Base-by-base conservation (phyloP, 2,797 vertebrate genomes). In the Tapirus indicus region DNA sequence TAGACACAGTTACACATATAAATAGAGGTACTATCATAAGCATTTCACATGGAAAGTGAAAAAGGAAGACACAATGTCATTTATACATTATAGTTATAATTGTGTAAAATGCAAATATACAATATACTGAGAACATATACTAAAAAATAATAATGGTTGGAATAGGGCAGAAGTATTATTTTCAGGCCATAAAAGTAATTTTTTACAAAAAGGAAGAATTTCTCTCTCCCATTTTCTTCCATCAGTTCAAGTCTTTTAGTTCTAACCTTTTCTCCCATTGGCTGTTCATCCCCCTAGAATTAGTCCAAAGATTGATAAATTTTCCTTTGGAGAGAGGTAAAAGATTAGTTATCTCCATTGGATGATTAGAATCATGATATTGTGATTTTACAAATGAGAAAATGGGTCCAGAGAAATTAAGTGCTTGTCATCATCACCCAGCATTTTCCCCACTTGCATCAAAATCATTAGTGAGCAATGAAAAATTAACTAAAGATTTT, bases 161-260 rank as follows among this genome's bases (percentile, higher is more conserved):
- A 89, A 78, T 20, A 91, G 0, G 29, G 13, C 23, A 86, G 13
- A 60, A 49, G 23, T 6, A 68, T 74, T 68, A 90, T 71, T 94
- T 92, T 87, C 54, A 86, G 2, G 5, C 7, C 6, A 69, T 86
- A 68, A 89, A 89, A 21, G 7, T 72, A 71, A 44, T 41, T 88
- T 95, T 86, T 90, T 83, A 49, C 7, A 35, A 58, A 80, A 94
- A 52, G 8, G 29, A 79, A 95, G 68, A 87, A 69, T 20, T 86
- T 3, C 12, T 62, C 87, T 88, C 29, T 69, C 54, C 54, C 38
- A 83, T 62, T 56, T 86, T 35, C 35, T 82, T 82, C n/a, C 12
- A 52, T 92, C 8, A 80, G 7, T 74, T 89, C 69, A 60, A 64
- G 23, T 0, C 16, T 54, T 54, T 75, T 23, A 2, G 35, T 20